Evolutionary conservation across 2,888 invertebrate species (phyloP), one percentile per base, ranked within the genome.

Genomic region (Diloba caeruleocephala): DNA sequence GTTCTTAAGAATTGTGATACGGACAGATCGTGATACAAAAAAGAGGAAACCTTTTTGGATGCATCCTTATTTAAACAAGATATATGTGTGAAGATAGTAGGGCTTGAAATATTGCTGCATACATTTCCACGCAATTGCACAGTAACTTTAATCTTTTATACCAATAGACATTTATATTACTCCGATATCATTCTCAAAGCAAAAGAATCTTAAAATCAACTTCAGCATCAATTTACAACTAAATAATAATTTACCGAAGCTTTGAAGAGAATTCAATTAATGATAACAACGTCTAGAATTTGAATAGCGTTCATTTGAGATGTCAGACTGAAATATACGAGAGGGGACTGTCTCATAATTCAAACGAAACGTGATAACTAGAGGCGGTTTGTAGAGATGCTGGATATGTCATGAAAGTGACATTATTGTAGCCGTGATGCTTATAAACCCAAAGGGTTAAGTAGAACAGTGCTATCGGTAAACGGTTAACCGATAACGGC

Each of bases 301-400:
- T 64, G 68, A 61, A 72, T 72, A 72, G 72, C 64, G 57, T 63
- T 70, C 68, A 65, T 69, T 78, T 72, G 55, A 58, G 63, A 57
- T 46, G 74, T 64, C 57, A 62, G 52, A 46, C 29, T 64, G 69
- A 75, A 79, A 77, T 79, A 71, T 75, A 70, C 66, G 72, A 52
- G 33, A 42, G 57, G 57, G 54, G 59, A 57, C 58, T 66, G 71
- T 71, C 69, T 71, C 70, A 76, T 81, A 78, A 81, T 67, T 79
- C 74, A 79, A 54, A 63, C 42, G 62, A 63, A 71, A 72, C 67
- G 61, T 69, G 68, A 71, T 71, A 66, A 41, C 66, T 67, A 15
- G 38, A 50, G 34, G 32, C 21, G 33, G 19, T 28, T 41, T 19
- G 36, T 32, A 46, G 42, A 45, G 23, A 7, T 1, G 4, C 52